These are phyloP conservation scores for Hymenochirus boettgeri DNA, from an alignment of 2,113 vertebrate genomes.

Conservation along the genomic window DNA sequence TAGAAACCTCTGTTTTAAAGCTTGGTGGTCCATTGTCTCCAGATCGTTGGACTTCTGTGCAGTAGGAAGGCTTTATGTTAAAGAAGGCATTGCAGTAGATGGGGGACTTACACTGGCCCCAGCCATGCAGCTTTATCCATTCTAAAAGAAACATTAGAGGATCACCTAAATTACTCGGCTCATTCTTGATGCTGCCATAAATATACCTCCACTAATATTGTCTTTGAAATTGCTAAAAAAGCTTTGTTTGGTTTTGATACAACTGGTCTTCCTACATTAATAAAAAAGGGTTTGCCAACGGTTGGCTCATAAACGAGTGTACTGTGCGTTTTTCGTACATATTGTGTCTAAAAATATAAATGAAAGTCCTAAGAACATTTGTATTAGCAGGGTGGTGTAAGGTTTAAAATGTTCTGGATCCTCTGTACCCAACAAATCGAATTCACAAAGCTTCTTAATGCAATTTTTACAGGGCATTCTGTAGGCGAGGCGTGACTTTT, in stretches of 20 bases:
- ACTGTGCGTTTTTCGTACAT: no score
- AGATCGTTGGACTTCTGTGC: slow-evolving; percentile 74
- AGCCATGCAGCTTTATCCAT: slow-evolving; percentile 47
- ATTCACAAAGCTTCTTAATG: no score
- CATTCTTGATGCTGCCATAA: slow-evolving; percentile 49
- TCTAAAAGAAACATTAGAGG: slow-evolving; percentile 65
- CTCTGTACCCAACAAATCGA: no score
- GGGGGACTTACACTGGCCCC: not conserved
- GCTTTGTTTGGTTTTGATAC: slow-evolving; percentile 48
- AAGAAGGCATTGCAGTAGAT: slow-evolving; percentile 52
- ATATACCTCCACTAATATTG: slow-evolving; percentile 55
- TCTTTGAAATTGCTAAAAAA: slow-evolving; percentile 71
- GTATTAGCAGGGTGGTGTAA: no score
- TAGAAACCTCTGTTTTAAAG: slow-evolving; percentile 88
- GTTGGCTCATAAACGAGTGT: slow-evolving; percentile 70
- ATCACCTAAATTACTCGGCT: slow-evolving; percentile 43
- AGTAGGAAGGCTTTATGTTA: slow-evolving; percentile 73
- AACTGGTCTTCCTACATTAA: slow-evolving; percentile 68
- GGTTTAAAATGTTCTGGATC: no score
- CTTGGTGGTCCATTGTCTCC: slow-evolving; percentile 67
- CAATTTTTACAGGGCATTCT: no score
- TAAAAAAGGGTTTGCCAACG: slow-evolving; percentile 77
- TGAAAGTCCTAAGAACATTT: no score
- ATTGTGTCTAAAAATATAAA: no score
- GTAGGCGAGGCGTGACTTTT: no score